Percentiles rank a stretch among this genome's conserved stretches.
Conservation (phyloP, 2,113 vertebrate genomes). For the Anoplopoma fimbria region DNA sequence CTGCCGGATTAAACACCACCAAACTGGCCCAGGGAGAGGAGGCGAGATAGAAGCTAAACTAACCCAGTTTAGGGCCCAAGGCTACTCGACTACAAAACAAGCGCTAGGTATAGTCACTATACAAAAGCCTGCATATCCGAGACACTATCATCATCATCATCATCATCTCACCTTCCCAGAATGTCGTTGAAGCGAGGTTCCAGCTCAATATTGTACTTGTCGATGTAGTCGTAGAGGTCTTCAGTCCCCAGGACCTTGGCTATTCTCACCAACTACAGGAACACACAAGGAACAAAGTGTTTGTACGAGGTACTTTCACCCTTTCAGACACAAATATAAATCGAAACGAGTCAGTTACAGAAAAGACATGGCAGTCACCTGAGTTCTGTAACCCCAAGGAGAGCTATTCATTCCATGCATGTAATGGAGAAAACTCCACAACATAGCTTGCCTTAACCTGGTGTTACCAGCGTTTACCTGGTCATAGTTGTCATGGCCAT, state of each 20-base stretch:
- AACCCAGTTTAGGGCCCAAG: too few relatives aligned
- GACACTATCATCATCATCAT: background rate
- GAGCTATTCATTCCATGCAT: too few relatives aligned
- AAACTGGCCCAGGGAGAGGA: too few relatives aligned
- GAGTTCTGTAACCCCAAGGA: too few relatives aligned
- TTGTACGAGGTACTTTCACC: background rate
- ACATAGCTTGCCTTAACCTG: background rate
- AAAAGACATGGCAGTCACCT: background rate
- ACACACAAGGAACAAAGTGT: constrained; percentile 8
- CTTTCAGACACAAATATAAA: too few relatives aligned
- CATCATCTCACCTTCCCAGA: constrained; percentile 80
- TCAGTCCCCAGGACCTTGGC: constrained; percentile 87
- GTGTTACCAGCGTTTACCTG: constrained; percentile 69
- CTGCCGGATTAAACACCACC: too few relatives aligned
- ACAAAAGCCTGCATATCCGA: background rate
- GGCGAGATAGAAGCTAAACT: too few relatives aligned
- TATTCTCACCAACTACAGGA: constrained; percentile 85
- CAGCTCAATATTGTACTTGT: constrained; percentile 88
- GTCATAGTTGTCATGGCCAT: constrained; percentile 87
- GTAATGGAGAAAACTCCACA: background rate
- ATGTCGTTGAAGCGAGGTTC: constrained; percentile 88
- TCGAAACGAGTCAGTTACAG: too few relatives aligned
- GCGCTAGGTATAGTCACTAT: background rate
- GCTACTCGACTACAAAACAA: too few relatives aligned
- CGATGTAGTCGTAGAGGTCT: constrained; percentile 87